Evolutionary conservation across 2,113 vertebrate species (phyloP), one percentile per base, ranked within the genome.

Genomic region (Porphyrio hochstetteri): DNA sequence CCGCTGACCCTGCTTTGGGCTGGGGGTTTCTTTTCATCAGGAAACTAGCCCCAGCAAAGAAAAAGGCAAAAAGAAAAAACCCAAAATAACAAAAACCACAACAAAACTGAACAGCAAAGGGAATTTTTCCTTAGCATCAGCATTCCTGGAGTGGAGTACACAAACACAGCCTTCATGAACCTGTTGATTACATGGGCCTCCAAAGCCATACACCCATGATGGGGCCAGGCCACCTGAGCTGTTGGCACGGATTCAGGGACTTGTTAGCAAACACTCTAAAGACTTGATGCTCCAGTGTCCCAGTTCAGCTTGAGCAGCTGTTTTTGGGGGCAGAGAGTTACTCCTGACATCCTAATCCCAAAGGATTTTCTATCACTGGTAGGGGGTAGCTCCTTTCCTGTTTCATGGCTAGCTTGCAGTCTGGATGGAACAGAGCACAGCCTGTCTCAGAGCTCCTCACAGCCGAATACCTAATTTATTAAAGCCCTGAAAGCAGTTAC

Each of bases 101-200:
- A 3, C 25, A 36, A 61, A 79, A 10, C 3, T 13, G 71, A 23
- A 12, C 9, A 56, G 16, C 11, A 56, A 16, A 56, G 28, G 27
- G 28, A 53, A 28, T 53, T 16, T 90, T 77, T 82, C 40, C 42
- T 46, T 68, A 77, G 38, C 23, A 29, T 33, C 63, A 53, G 13
- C 29, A 35, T 72, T 90, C 78, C 71, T 86, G 29, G 9, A 55
- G 52, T 11, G 16, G 33, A 8, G 5, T 21, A 24, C 3, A 44
- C 3, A 1, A 48, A 70, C 15, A 18, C 1, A 35, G 29, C 23
- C 38, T 52, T 81, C 17, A 35, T 46, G 35, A 76, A 8, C 21
- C 9, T 29, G 13, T 11, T 0, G 1, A 9, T 48, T 59, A 48
- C 64, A 36, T 2, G 4, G 38, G 20, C 18, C 38, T 55, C 52